Base-by-base conservation (phyloP, 1,140 invertebrate species). In the Temnothorax longispinosus region DNA sequence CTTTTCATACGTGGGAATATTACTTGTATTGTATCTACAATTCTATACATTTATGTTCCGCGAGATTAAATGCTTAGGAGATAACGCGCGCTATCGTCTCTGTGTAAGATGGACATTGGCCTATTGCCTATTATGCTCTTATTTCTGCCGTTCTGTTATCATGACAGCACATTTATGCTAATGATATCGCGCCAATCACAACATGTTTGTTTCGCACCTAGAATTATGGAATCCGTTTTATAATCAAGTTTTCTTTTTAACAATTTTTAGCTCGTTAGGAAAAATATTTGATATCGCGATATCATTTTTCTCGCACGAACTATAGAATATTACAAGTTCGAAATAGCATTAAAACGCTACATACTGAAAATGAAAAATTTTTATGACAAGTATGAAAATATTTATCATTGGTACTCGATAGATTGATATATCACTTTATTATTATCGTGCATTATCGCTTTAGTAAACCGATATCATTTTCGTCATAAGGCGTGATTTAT, bases 201-300 rank as follows among this genome's bases (percentile, higher is more conserved):
- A 10, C 41, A n/a, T 13, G 11, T 11, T 44, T 35, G 54, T 74
- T 35, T 50, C 13, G 6, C 54, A 60, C 32, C 56, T n/a, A 44
- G 78, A 81, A 72, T 81, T 67, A 56, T 71, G 78, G 35, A 32
- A 81, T 81, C 65, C 15, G 11, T 41, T 41, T 41, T 44, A 8
- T 18, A 6, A 71, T 71, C n/a, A 41, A n/a, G 2, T 44, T 27
- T 56, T 21, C 35, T 82, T 60, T 74, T 72, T 41, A 82, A 52
- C 15, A 38, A 8, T n/a, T 80, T 67, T 81, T 27, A 35, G 58
- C 15, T 6, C 1, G 35, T 2, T 64, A 11, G n/a, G 38, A 32
- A 77, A 64, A n/a, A 41, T 56, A 35, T 35, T 18, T 38, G 50
- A 3, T 77, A 56, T 44, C 11, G 5, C 35, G 18, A 10, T 62